phyloP scores from a whole-genome alignment of 2,113 vertebrate genomes.

The Chrysochloris asiatica region DNA sequence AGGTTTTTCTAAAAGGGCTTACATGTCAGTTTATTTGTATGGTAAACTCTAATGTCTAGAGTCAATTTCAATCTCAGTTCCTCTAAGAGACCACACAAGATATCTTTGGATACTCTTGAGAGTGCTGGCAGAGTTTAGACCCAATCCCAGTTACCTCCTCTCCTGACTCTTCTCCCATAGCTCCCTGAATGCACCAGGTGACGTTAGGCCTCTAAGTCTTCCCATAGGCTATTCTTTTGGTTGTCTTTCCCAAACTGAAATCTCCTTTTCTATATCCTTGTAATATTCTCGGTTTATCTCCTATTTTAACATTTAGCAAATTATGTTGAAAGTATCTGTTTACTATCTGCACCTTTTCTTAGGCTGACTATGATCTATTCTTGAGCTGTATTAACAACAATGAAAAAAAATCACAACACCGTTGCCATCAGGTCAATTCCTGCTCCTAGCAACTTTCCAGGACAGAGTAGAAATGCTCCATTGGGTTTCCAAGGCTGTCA shows the following conservation, averaged over 20 bases:
- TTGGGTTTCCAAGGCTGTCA: neutral
- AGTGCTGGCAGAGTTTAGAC: neutral
- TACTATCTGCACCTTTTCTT: conserved; percentile 1
- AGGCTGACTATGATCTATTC: neutral
- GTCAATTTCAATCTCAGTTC: neutral
- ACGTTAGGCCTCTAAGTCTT: neutral
- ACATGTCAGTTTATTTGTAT: neutral
- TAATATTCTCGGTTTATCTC: neutral
- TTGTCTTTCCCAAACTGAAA: neutral
- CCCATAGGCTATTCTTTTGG: neutral
- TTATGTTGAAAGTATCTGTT: neutral
- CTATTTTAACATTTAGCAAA: neutral
- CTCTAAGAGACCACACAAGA: neutral
- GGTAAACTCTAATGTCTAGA: neutral
- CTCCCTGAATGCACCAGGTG: neutral
- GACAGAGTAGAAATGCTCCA: neutral
- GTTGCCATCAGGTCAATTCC: neutral
- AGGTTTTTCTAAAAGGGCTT: too few relatives aligned
- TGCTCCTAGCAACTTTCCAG: neutral
- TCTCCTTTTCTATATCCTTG: neutral
- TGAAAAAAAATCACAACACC: too few relatives aligned
- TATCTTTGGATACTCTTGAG: neutral
- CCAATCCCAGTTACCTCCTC: neutral
- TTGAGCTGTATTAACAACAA: neutral
- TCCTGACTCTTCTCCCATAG: neutral